These are phyloP conservation scores for Lordiphosa fenestrarum DNA, from an alignment of 2,888 invertebrate species.

Conservation along the genomic window DNA sequence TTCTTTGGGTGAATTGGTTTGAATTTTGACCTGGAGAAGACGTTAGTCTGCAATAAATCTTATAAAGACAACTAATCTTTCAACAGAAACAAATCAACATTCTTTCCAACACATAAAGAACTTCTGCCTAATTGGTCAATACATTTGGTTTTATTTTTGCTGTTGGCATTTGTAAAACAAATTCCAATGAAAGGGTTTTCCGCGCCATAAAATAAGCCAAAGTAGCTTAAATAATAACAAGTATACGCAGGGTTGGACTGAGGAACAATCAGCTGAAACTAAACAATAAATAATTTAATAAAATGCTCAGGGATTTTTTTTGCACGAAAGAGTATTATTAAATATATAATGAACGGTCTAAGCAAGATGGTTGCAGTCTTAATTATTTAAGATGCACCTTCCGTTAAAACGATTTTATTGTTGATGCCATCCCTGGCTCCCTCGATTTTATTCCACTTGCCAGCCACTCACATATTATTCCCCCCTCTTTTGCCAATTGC, in stretches of 20 bases:
- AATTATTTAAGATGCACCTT: too few species aligned
- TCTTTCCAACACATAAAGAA: conserved; percentile 40
- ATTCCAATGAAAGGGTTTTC: conserved; percentile 58
- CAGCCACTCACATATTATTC: conserved; percentile 1
- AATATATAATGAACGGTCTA: too few species aligned
- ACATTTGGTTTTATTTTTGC: conserved; percentile 28
- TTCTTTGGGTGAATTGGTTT: too few species aligned
- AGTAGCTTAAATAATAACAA: conserved; percentile 26
- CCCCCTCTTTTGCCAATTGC: conserved; percentile 6
- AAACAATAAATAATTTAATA: not conserved
- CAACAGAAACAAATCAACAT: conserved; percentile 7
- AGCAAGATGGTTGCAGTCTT: too few species aligned
- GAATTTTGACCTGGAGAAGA: too few species aligned
- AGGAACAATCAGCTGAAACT: not conserved
- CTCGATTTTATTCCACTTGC: conserved; percentile 2
- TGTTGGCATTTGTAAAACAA: conserved; percentile 57
- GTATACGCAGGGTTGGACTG: conserved; percentile 32
- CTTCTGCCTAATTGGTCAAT: conserved; percentile 70
- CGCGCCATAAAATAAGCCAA: conserved; percentile 57
- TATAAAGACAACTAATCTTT: not conserved
- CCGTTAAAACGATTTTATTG: not conserved
- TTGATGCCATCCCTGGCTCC: conserved; percentile 1
- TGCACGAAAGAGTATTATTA: too few species aligned
- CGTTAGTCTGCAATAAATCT: too few species aligned
- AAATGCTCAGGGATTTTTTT: not conserved